phyloP scores from a whole-genome alignment of 2,888 invertebrate genomes.

The Luperina nickerlii region DNA sequence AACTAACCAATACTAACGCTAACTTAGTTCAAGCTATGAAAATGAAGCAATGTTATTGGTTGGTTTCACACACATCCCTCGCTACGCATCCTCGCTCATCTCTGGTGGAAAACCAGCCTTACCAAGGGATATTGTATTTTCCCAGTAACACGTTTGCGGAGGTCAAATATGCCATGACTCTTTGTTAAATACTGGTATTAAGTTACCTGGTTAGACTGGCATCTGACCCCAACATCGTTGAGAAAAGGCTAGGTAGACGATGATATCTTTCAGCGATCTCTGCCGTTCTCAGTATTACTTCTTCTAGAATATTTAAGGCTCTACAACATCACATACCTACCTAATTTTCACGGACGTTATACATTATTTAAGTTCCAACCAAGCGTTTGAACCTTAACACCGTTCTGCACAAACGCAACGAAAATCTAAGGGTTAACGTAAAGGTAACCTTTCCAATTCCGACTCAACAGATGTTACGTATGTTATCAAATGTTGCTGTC shows the following conservation, averaged over 20 bases:
- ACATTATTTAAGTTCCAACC: constrained; percentile 2
- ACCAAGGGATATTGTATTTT: background rate
- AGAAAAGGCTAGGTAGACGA: background rate
- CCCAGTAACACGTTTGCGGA: background rate
- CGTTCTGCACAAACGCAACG: constrained; percentile 20
- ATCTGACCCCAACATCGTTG: background rate
- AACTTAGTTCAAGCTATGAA: too few relatives aligned
- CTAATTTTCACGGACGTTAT: background rate
- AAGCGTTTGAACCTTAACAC: constrained; percentile 2
- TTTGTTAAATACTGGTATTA: background rate
- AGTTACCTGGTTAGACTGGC: background rate
- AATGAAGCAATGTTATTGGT: too few relatives aligned
- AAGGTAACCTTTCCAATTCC: constrained; percentile 54
- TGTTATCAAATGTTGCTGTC: constrained; percentile 56
- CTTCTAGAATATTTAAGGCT: background rate
- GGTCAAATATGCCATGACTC: background rate
- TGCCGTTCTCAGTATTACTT: background rate
- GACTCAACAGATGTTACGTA: constrained; percentile 57
- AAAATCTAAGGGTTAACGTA: constrained; percentile 31
- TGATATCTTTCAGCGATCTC: background rate
- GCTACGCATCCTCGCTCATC: too few relatives aligned
- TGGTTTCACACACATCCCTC: too few relatives aligned
- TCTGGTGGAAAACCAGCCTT: too few relatives aligned
- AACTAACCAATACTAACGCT: too few relatives aligned
- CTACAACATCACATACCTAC: background rate